Base-by-base conservation (phyloP, 2,888 invertebrate species). In the Drosophila leonis region DNA sequence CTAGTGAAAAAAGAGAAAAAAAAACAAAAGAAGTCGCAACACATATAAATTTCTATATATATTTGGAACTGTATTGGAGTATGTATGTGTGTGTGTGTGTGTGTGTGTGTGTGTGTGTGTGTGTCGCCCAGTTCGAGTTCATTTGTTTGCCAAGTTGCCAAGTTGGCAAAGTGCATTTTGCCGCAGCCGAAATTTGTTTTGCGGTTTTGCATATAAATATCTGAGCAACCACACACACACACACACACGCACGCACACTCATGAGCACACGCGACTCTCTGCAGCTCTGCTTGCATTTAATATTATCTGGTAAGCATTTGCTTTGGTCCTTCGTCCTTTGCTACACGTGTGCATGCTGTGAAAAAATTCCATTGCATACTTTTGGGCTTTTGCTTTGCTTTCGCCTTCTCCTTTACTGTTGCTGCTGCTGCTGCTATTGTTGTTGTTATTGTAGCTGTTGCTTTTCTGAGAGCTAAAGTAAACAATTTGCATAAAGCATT, bases 401-500 rank as follows among this genome's bases (percentile, higher is more conserved):
- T 70, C 24, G 33, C 24, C 56, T 61, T 73, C 15, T 12, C 44
- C 46, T 48, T 18, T 48, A 37, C 44, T 18, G 29, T 44, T 48
- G 18, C 37, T 9, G 15, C 27, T n/a, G 8, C 12, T 35, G 31
- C 4, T 18, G 12, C 1, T 20, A 7, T 13, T 24, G 44, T 20
- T 60, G 67, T 42, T 61, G 42, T 42, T 37, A 61, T 35, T 33
- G 51, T 51, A 13, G 63, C 60, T 62, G 55, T 52, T 52, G 51
- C 51, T 52, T n/a, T 46, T 15, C 37, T 20, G 48, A 59, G 52
- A 49, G 70, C 65, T 48, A 72, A 66, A 71, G 76, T 64, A 77
- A 83, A 75, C 84, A 77, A 87, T 89, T 89, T 89, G 71, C 83
- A 89, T 87, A 89, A 87, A 81, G 69, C 62, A 83, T 83, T 89